Evolutionary conservation across 2,113 vertebrate genomes (phyloP).

Genomic region (Peucedramus taeniatus): DNA sequence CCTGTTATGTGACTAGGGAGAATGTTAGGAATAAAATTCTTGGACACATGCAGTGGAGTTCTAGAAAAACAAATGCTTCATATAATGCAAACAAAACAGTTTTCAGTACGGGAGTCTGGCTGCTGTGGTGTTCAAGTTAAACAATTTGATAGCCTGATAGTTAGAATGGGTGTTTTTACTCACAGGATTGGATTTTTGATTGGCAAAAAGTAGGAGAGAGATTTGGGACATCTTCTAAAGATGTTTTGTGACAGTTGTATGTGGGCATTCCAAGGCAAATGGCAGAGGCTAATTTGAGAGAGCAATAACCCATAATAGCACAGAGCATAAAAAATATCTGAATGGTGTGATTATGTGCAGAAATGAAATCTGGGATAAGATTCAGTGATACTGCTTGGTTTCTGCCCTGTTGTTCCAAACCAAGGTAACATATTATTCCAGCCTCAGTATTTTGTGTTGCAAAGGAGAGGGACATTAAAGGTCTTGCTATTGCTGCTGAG

Average conservation of each 20-base stretch:
- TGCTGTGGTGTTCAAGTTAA: not conserved
- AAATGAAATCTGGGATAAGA: not conserved
- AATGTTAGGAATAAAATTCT: not conserved
- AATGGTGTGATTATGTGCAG: not conserved
- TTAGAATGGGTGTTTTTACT: not conserved
- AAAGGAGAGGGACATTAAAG: not conserved
- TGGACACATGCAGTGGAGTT: accelerated
- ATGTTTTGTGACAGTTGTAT: not conserved
- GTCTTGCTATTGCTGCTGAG: not conserved
- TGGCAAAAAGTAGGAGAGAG: not conserved
- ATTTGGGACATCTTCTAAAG: not conserved
- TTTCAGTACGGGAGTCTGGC: not conserved
- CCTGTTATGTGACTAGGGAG: no score
- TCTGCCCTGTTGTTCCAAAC: not conserved
- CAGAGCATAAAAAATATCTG: not conserved
- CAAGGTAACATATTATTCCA: not conserved
- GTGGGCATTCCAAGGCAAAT: not conserved
- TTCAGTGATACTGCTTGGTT: not conserved
- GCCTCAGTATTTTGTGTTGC: not conserved
- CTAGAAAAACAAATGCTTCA: not conserved
- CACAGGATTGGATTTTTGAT: not conserved
- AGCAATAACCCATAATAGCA: not conserved
- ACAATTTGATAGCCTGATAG: not conserved
- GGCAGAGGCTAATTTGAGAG: not conserved
- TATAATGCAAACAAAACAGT: not conserved